These are phyloP conservation scores for Rhinophrynus dorsalis DNA, from an alignment of 2,797 vertebrate genomes.

Conservation along the genomic window DNA sequence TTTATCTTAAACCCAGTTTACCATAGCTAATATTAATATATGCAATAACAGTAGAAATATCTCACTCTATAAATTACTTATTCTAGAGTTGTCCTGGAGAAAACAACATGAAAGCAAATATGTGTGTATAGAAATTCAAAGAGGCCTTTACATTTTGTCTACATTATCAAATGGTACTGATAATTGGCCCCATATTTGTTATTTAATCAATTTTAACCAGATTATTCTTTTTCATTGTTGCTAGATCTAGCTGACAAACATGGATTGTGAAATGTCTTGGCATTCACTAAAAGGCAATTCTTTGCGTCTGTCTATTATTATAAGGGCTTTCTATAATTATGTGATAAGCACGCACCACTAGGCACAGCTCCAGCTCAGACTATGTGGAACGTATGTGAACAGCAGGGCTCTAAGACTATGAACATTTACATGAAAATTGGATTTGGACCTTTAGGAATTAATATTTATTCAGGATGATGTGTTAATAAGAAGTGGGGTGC, in stretches of 20 bases:
- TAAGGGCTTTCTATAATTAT: conserved; percentile 39
- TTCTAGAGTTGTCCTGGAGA: background rate
- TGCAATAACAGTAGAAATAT: background rate
- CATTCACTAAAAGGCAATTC: conserved; percentile 38
- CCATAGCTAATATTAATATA: too few relatives aligned
- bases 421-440: too few relatives aligned
- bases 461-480: too few relatives aligned
- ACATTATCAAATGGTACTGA: conserved; percentile 35
- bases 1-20: too few relatives aligned
- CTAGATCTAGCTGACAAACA: conserved; percentile 47
- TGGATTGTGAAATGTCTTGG: conserved; percentile 46
- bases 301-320: conserved; percentile 43
- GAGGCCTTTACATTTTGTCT: conserved; percentile 22
- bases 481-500: too few relatives aligned
- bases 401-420: background rate
- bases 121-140: conserved; percentile 39
- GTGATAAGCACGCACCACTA: conserved; percentile 37
- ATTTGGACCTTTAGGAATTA: too few relatives aligned
- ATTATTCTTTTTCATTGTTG: conserved; percentile 17
- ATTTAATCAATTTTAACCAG: conserved; percentile 44
- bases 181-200: conserved; percentile 48
- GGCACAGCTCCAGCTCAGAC: background rate
- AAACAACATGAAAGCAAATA: conserved; percentile 28
- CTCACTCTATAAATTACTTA: conserved; percentile 11
- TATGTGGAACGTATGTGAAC: conserved; percentile 13